Conservation (phyloP, 2,113 vertebrate genomes). For the Tretioscincus oriximinensis region DNA sequence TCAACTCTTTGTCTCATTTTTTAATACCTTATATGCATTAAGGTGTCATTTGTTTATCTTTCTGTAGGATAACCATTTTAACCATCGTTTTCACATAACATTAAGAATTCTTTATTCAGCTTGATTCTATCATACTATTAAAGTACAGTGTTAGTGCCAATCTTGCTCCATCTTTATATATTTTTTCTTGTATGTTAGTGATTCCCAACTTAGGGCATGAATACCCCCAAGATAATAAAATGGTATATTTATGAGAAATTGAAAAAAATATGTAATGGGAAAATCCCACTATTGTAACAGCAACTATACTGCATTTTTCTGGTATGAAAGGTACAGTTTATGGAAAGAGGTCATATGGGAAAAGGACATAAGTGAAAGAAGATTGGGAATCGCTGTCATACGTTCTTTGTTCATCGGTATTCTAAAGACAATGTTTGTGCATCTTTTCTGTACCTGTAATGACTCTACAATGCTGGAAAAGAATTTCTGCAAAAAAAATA, state of each 20-base stretch:
- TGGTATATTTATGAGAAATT: no score
- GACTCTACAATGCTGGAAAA: background rate
- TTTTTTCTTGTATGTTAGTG: background rate
- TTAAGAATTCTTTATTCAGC: background rate
- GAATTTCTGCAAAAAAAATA: background rate
- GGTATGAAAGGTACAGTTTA: no score
- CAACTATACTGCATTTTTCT: no score
- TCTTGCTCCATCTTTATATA: background rate
- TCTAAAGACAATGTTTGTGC: background rate
- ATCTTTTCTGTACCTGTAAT: background rate
- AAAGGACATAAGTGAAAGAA: no score
- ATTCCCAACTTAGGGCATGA: no score
- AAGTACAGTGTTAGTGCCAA: background rate
- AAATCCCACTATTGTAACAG: no score
- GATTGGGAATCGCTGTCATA: no score
- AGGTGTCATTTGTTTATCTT: conserved; percentile 27
- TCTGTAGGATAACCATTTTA: background rate
- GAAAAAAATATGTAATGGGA: no score
- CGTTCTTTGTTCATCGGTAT: background rate
- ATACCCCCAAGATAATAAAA: no score
- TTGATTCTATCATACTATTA: background rate
- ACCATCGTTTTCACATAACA: background rate
- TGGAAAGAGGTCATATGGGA: no score
- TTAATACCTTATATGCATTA: conserved; percentile 19
- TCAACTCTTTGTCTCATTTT: conserved; percentile 18